Evolutionary conservation across 2,888 invertebrate species (phyloP).

Genomic region (Troilus luridus): DNA sequence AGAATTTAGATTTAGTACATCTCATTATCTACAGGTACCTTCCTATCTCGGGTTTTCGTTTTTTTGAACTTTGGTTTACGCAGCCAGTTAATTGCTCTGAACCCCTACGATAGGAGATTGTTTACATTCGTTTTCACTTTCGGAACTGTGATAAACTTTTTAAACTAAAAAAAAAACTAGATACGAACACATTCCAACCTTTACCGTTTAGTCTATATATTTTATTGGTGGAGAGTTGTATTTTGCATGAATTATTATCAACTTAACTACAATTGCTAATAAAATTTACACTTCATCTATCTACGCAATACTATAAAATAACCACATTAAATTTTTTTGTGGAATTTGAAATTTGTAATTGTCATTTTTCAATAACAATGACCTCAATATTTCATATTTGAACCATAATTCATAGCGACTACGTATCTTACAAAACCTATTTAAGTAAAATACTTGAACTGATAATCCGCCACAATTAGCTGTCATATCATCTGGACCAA

Average conservation of each 20-base stretch:
- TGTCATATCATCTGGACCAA: too few relatives aligned
- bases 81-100: slow-evolving; percentile 11
- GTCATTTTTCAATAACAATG: too few relatives aligned
- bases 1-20: slow-evolving; percentile 48
- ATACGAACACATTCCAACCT: background rate
- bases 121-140: slow-evolving; percentile 40
- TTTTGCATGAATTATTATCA: background rate
- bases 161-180: background rate
- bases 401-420: too few relatives aligned
- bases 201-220: background rate
- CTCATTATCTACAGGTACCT: slow-evolving; percentile 34
- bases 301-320: too few relatives aligned
- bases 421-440: too few relatives aligned
- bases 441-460: too few relatives aligned
- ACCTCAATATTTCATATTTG: too few relatives aligned
- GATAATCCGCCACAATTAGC: too few relatives aligned
- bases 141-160: background rate
- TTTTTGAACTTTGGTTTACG: slow-evolving; percentile 24
- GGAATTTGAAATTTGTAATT: too few relatives aligned
- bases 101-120: background rate
- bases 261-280: background rate
- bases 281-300: too few relatives aligned
- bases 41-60: slow-evolving; percentile 16
- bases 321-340: too few relatives aligned
- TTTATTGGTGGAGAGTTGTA: background rate